Conservation (phyloP, 1,140 invertebrate species). For the Brachionus sp. region DNA sequence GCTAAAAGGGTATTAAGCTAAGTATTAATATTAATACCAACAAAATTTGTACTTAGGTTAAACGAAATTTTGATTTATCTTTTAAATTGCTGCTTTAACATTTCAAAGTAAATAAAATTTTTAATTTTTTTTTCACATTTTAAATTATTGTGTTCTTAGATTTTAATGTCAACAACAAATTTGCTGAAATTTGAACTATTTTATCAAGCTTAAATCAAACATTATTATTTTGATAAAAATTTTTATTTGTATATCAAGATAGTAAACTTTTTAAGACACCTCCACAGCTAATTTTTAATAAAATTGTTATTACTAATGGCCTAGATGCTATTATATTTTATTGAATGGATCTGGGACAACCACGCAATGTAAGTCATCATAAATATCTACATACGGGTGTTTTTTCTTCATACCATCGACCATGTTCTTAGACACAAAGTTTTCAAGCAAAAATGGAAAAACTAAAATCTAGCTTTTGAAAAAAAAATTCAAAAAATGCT, state of each 20-base stretch:
- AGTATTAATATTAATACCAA: neutral
- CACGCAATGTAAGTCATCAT: too few species aligned
- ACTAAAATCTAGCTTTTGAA: too few species aligned
- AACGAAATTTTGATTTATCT: neutral
- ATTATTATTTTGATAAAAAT: neutral
- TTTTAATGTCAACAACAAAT: neutral
- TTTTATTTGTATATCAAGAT: neutral
- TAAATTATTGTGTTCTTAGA: neutral
- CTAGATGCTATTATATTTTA: too few species aligned
- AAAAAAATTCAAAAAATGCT: too few species aligned
- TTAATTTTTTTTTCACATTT: conserved; percentile 27
- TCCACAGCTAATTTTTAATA: neutral
- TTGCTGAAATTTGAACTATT: neutral
- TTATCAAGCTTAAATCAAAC: neutral
- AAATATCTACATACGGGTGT: too few species aligned
- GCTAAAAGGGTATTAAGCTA: neutral
- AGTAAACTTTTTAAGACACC: neutral
- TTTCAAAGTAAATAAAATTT: conserved; percentile 2
- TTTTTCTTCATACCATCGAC: too few species aligned
- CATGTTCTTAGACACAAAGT: too few species aligned
- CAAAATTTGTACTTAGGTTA: neutral
- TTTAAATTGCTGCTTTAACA: neutral
- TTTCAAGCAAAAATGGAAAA: too few species aligned
- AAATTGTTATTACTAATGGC: neutral
- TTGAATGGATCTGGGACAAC: too few species aligned